Base-by-base conservation (phyloP, 2,797 vertebrate species). In the Orestias chungarensis region DNA sequence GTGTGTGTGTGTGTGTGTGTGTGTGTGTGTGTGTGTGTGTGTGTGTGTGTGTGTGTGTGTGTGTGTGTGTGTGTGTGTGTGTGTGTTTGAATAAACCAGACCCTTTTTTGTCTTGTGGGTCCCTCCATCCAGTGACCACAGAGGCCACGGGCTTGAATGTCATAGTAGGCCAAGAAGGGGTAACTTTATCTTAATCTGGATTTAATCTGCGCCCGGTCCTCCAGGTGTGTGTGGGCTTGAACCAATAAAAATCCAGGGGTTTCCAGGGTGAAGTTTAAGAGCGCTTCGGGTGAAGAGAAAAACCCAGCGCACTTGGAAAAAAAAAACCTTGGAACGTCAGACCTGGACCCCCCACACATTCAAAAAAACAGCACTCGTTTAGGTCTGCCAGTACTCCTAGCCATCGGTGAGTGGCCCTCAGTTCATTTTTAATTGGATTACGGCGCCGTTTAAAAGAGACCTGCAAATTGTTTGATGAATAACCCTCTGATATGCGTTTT, bases 161-260 rank as follows among this genome's bases (percentile, higher is more conserved):
- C 94, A 93, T 88, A 83, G 92, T 86, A 89, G 74, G 91, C 82
- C 68, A 84, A 91, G 84, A 89, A 86, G 90, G 87, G 85, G 92
- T 92, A 93, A 94, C 92, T 88, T 90, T 94, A 95, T 93, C 95
- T 95, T 95, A 95, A 95, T 95, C 94, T 95, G 88, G 88, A 81
- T 81, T 89, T 93, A 93, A 87, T 92, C 91, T 89, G 80, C 85
- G n/a, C 91, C 83, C 72, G 38, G 78, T 89, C 81, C 88, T 88
- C 88, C 81, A 77, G 91, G 92, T 92, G 87, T 93, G 93, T 94
- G 90, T 92, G 90, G 91, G 84, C 89, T 90, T 92, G 92, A 93
- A 82, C 82, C 81, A 84, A 82, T 68, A 82, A 88, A 79, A 75
- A 75, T 77, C 82, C 74, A 82, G 82, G 75, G 69, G 91, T 87